These are phyloP conservation scores for Luehdorfia chinensis DNA, from an alignment of 1,140 invertebrate genomes.

Conservation along the genomic window DNA sequence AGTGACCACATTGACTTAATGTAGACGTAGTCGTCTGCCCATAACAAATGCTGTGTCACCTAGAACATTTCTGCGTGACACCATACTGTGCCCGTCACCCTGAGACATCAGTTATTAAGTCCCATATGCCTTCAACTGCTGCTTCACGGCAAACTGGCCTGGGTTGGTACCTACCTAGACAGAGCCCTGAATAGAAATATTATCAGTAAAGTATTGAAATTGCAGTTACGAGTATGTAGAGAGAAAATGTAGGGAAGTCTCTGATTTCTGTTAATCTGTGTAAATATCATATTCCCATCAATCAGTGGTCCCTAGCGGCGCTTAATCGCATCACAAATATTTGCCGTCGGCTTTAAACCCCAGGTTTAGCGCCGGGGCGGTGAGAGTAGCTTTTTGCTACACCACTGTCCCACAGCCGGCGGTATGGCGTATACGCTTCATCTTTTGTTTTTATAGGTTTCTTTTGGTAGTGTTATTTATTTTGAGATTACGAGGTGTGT, in stretches of 20 bases:
- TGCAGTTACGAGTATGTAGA: too few species aligned
- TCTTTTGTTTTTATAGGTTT: constrained; percentile 23
- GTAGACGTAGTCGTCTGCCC: too few species aligned
- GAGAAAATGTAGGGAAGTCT: neutral
- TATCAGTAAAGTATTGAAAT: too few species aligned
- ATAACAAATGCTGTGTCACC: too few species aligned
- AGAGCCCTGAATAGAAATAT: too few species aligned
- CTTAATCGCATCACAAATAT: constrained; percentile 64
- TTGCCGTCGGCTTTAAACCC: constrained; percentile 39
- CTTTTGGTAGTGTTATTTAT: constrained; percentile 17
- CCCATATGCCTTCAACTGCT: too few species aligned
- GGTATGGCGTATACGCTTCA: neutral
- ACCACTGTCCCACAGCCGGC: constrained; percentile 9
- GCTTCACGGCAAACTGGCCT: too few species aligned
- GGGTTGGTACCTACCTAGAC: too few species aligned
- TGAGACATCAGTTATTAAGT: too few species aligned
- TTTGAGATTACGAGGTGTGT: constrained; percentile 1
- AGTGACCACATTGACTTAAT: too few species aligned
- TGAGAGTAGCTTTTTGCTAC: constrained; percentile 41
- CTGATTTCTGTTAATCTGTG: constrained; percentile 29
- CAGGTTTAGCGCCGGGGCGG: constrained; percentile 39
- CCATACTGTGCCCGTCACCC: too few species aligned
- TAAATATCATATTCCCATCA: constrained; percentile 48
- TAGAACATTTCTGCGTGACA: too few species aligned
- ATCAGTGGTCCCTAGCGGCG: constrained; percentile 37